Percentiles rank a stretch among this genome's conserved stretches.
Conservation (phyloP, 2,113 vertebrate species). For the Ptyas mucosa region DNA sequence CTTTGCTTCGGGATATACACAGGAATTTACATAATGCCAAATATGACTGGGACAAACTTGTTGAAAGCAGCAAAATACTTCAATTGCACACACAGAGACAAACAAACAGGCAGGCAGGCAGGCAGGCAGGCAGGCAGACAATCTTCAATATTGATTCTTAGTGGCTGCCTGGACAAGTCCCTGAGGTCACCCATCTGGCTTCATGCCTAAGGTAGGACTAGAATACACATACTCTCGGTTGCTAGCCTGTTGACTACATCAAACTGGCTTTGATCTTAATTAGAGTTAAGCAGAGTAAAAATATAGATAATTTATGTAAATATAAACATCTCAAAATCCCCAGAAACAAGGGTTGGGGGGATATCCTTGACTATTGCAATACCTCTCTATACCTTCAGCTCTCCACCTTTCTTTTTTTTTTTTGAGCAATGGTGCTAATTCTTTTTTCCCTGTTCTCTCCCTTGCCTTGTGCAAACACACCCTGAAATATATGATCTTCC, state of each 20-base stretch:
- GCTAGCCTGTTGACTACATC: background rate
- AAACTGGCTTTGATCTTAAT: background rate
- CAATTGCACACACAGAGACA: background rate
- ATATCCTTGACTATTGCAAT: background rate
- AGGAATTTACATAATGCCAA: no score
- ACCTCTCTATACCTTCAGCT: background rate
- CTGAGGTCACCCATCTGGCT: background rate
- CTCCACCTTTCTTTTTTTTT: background rate
- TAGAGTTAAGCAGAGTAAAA: no score
- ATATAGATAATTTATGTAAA: background rate
- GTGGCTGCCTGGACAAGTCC: background rate
- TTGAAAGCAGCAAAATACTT: background rate
- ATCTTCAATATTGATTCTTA: background rate
- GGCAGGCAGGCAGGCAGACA: no score
- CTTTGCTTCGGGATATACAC: no score
- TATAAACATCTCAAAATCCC: background rate
- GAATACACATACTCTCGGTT: background rate
- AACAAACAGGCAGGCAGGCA: no score
- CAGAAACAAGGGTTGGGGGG: background rate
- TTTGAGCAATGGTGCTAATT: background rate
- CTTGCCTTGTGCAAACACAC: background rate
- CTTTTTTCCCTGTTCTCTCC: background rate
- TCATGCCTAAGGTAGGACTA: background rate
- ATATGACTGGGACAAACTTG: background rate
- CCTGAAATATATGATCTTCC: background rate